Evolutionary conservation across 2,888 invertebrate genomes (phyloP).

Genomic region (Drosophila colorata): DNA sequence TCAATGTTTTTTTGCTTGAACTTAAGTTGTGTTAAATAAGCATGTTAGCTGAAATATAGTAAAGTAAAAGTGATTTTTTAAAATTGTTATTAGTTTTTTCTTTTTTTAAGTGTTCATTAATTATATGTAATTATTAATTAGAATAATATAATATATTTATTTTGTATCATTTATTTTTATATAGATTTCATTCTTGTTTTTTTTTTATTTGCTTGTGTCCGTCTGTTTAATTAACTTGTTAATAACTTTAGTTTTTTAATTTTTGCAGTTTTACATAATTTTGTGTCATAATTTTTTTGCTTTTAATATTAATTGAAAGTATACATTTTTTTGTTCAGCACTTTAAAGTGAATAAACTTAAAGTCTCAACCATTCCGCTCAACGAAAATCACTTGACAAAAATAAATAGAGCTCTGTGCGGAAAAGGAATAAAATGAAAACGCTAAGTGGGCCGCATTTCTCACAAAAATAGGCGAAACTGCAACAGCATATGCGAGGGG

Average conservation of each 20-base stretch:
- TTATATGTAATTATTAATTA: not conserved
- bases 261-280: not conserved
- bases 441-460: slow-evolving; percentile 52
- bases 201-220: too few species aligned
- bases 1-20: slow-evolving; percentile 7
- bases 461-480: slow-evolving; percentile 40
- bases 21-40: slow-evolving; percentile 33
- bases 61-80: not conserved
- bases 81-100: not conserved
- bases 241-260: not conserved
- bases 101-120: too few species aligned
- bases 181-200: not conserved
- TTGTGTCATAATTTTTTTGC: not conserved
- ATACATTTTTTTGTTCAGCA: not conserved
- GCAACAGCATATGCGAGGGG: slow-evolving; percentile 1
- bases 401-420: slow-evolving; percentile 51
- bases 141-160: too few species aligned
- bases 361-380: slow-evolving; percentile 8
- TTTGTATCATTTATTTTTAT: not conserved
- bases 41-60: slow-evolving; percentile 41
- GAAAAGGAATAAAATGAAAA: slow-evolving; percentile 26
- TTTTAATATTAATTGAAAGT: not conserved
- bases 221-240: too few species aligned
- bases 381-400: slow-evolving; percentile 52
- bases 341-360: slow-evolving; percentile 20